Percentiles rank a stretch among this genome's conserved stretches.
Conservation (phyloP, 2,113 vertebrate species). For the Ariopsis seemanni region DNA sequence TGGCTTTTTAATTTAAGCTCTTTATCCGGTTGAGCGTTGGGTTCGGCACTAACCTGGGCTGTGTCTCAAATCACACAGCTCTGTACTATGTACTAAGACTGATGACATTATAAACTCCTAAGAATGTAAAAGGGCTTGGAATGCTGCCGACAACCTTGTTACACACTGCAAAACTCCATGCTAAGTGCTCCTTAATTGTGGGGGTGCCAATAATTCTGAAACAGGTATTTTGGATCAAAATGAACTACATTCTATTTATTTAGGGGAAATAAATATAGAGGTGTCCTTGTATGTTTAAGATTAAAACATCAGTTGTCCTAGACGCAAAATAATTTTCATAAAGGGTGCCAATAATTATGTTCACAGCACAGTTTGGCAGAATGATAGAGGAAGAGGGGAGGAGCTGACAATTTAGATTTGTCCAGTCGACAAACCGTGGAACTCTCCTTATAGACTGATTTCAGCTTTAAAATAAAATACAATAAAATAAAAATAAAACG, state of each 20-base stretch:
- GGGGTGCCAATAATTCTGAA: background rate
- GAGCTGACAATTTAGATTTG: background rate
- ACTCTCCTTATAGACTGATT: background rate
- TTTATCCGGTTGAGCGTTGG: background rate
- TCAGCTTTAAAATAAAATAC: background rate
- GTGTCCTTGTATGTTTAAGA: background rate
- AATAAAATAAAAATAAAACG: background rate
- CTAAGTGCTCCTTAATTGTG: background rate
- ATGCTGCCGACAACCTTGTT: background rate
- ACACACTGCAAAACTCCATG: background rate
- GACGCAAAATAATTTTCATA: background rate
- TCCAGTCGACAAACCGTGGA: background rate
- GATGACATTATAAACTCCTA: background rate
- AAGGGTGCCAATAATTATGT: background rate
- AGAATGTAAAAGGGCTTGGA: background rate
- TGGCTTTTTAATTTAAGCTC: background rate
- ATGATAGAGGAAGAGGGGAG: background rate
- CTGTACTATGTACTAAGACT: background rate
- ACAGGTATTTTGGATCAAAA: background rate
- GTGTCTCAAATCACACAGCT: background rate
- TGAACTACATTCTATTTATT: background rate
- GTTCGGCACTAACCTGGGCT: background rate
- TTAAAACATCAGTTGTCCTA: background rate
- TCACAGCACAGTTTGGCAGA: background rate
- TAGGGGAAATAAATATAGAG: too few relatives aligned